These are phyloP conservation scores for Morpho achilles DNA, from an alignment of 2,888 invertebrate species.

Conservation along the genomic window DNA sequence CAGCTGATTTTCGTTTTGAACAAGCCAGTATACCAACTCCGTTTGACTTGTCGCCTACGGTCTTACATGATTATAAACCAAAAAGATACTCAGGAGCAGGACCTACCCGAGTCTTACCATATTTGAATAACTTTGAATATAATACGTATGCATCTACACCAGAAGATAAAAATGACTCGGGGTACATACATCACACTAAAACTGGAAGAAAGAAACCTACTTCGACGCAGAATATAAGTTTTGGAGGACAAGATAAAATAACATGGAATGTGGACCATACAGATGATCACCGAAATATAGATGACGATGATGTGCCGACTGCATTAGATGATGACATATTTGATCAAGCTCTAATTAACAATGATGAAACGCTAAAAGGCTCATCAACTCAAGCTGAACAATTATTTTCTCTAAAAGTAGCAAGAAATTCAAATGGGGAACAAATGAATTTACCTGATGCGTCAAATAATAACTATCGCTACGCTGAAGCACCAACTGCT, in stretches of 20 bases:
- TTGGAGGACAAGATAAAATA: slow-evolving; percentile 60
- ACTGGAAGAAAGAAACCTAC: slow-evolving; percentile 63
- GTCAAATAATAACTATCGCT: slow-evolving; percentile 62
- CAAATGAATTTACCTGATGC: slow-evolving; percentile 52
- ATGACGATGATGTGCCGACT: slow-evolving; percentile 40
- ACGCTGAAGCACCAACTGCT: slow-evolving; percentile 51
- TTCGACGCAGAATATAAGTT: slow-evolving; percentile 66
- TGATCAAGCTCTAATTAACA: slow-evolving; percentile 38
- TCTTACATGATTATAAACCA: slow-evolving; percentile 62
- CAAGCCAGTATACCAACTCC: slow-evolving; percentile 50
- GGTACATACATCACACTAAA: slow-evolving; percentile 36
- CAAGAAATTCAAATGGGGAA: slow-evolving; percentile 53
- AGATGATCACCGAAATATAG: slow-evolving; percentile 40
- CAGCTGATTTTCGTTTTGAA: slow-evolving; percentile 45
- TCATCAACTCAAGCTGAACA: slow-evolving; percentile 51
- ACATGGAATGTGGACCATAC: slow-evolving; percentile 56
- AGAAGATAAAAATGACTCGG: slow-evolving; percentile 44
- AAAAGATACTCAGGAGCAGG: slow-evolving; percentile 40
- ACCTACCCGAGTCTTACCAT: slow-evolving; percentile 34
- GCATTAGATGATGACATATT: slow-evolving; percentile 46
- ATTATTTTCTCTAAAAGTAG: slow-evolving; percentile 60
- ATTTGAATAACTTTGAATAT: slow-evolving; percentile 57
- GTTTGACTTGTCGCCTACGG: slow-evolving; percentile 57
- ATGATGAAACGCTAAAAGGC: slow-evolving; percentile 44
- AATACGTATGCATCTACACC: slow-evolving; percentile 56